Evolutionary conservation across 2,113 vertebrate genomes (phyloP).

Genomic region (Piprites chloris): DNA sequence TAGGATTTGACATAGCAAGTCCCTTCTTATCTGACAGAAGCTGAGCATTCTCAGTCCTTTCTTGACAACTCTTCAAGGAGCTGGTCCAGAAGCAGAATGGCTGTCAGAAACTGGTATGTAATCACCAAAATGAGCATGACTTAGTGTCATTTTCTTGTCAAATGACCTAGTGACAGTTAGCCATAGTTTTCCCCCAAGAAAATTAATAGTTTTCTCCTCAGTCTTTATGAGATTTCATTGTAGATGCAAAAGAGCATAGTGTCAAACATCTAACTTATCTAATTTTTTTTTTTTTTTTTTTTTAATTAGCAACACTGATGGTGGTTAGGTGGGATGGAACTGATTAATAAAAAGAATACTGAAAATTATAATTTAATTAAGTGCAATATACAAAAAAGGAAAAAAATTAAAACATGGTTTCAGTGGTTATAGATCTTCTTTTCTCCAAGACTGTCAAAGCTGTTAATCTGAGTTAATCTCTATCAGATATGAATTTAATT

Average conservation of each 20-base stretch:
- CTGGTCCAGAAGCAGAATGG: background rate
- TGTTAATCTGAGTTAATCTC: background rate
- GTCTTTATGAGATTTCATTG: background rate
- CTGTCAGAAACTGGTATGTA: background rate
- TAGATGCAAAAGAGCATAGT: background rate
- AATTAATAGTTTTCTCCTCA: background rate
- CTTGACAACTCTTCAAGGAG: background rate
- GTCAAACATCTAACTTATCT: background rate
- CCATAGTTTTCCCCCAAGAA: background rate
- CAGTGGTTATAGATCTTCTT: background rate
- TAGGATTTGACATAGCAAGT: background rate
- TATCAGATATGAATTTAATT: background rate
- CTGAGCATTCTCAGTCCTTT: background rate
- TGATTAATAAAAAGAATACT: background rate
- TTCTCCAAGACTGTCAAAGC: background rate
- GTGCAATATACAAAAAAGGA: background rate
- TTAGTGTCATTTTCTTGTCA: constrained; percentile 25
- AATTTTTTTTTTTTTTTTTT: background rate
- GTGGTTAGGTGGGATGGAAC: background rate
- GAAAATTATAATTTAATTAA: background rate
- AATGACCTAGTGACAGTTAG: background rate
- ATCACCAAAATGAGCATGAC: background rate
- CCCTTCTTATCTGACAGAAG: background rate
- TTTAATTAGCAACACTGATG: background rate
- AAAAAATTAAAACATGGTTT: background rate